Conservation (phyloP, 1,140 invertebrate genomes). For the Oscheius sp. region DNA sequence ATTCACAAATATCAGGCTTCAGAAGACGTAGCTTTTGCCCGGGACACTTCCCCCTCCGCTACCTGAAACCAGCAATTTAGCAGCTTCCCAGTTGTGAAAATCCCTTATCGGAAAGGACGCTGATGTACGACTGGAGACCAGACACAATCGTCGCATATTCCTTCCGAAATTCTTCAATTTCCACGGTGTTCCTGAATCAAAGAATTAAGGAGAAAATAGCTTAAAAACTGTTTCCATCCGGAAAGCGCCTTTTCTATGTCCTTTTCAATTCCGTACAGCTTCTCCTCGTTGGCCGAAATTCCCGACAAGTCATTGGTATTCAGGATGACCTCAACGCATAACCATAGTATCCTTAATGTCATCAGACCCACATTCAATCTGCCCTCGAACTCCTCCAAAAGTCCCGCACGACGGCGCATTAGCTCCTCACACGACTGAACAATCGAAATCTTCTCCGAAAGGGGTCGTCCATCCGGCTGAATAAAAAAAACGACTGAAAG, state of each 20-base stretch:
- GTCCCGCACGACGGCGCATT: neutral
- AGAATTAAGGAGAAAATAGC: neutral
- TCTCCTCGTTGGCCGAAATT: neutral
- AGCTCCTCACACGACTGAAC: conserved; percentile 1
- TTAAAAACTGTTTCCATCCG: neutral
- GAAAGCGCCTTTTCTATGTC: neutral
- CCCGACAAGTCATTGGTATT: conserved; percentile 1
- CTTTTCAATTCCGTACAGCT: neutral
- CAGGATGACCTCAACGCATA: neutral
- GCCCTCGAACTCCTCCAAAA: conserved; percentile 5
- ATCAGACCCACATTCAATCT: neutral
- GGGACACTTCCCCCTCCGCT: no score
- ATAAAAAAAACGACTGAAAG: neutral
- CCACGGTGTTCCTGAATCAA: neutral
- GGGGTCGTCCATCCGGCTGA: neutral
- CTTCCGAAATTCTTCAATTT: neutral
- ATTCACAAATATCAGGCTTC: no score
- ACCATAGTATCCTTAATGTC: neutral
- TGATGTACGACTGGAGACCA: neutral
- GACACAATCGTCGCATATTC: neutral
- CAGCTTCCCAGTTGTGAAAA: no score
- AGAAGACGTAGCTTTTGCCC: no score
- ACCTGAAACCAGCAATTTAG: no score
- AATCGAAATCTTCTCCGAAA: neutral
- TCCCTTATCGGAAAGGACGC: neutral